Percentiles rank a stretch among this genome's conserved stretches.
phyloP scores from a whole-genome alignment of 1,140 invertebrate species.

The Lithobius niger region DNA sequence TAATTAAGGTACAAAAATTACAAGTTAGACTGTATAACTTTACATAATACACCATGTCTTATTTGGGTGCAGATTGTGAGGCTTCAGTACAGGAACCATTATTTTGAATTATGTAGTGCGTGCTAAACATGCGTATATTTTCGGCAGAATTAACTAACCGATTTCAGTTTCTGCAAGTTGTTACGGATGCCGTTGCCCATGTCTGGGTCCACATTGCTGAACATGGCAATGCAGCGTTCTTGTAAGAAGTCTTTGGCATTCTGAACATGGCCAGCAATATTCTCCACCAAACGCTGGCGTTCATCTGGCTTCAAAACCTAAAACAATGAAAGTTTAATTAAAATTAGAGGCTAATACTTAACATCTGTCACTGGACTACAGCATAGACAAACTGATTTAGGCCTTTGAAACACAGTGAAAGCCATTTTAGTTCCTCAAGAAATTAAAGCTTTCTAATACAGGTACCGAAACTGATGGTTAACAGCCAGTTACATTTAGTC shows the following conservation, averaged over 20 bases:
- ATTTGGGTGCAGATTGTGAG: too few relatives aligned
- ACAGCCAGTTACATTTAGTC: not conserved
- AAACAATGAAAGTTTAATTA: too few relatives aligned
- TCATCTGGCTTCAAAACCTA: constrained; percentile 57
- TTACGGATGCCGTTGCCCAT: constrained; percentile 30
- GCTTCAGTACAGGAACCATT: too few relatives aligned
- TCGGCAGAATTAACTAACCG: too few relatives aligned
- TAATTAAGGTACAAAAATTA: too few relatives aligned
- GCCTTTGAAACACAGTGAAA: not conserved
- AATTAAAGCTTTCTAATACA: not conserved
- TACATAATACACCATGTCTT: too few relatives aligned
- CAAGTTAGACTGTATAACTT: too few relatives aligned
- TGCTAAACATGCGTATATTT: too few relatives aligned
- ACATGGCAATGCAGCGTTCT: constrained; percentile 35
- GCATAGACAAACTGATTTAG: not conserved
- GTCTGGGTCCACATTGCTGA: constrained; percentile 33
- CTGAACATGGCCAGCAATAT: constrained; percentile 63
- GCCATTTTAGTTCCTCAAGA: not conserved
- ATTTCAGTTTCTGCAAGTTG: not conserved
- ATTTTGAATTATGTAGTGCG: too few relatives aligned
- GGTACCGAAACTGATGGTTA: not conserved
- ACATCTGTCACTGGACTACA: not conserved
- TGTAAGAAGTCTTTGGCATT: constrained; percentile 73
- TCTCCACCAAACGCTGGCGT: constrained; percentile 54
- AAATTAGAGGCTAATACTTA: not conserved